Evolutionary conservation across 2,888 invertebrate genomes (phyloP).

Genomic region (Drosophila pegasa): DNA sequence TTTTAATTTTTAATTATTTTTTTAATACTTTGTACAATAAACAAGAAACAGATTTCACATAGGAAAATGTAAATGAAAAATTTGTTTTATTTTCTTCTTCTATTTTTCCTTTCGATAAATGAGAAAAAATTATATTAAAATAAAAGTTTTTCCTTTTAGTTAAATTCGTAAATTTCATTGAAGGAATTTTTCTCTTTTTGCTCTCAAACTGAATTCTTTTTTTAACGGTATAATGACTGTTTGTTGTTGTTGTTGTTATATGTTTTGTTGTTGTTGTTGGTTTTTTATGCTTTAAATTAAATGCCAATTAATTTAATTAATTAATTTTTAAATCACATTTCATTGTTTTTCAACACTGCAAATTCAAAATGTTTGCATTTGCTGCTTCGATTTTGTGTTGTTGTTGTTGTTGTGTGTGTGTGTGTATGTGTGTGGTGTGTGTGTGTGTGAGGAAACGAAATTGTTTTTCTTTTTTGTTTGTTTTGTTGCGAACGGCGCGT

Average conservation of each 20-base stretch:
- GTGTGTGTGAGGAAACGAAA: conserved; percentile 73
- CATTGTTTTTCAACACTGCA: conserved; percentile 81
- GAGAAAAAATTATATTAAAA: conserved; percentile 23
- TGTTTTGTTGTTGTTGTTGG: conserved; percentile 40
- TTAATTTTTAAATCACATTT: conserved; percentile 84
- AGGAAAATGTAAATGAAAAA: conserved; percentile 49
- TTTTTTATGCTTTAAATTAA: conserved; percentile 69
- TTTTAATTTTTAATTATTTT: conserved; percentile 32
- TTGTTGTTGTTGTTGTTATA: conserved; percentile 60
- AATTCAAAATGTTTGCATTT: conserved; percentile 61
- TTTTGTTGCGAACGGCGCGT: conserved; percentile 48
- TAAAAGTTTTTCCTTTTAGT: conserved; percentile 41
- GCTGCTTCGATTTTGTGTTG: conserved; percentile 64
- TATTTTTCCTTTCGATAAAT: conserved; percentile 13
- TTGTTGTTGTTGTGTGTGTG: conserved; percentile 52
- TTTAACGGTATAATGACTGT: conserved; percentile 73
- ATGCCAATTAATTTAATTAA: conserved; percentile 82
- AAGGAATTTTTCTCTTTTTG: conserved; percentile 71
- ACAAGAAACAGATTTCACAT: conserved; percentile 67
- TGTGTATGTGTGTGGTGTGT: conserved; percentile 52
- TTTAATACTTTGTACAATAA: conserved; percentile 83
- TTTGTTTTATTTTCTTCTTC: not conserved
- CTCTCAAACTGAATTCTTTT: conserved; percentile 67
- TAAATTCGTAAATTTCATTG: conserved; percentile 80
- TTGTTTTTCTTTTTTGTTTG: conserved; percentile 28